A percentile compares a stretch with the other conserved stretches of the same genome.
Evolutionary conservation across 1,140 invertebrate species (phyloP).

Genomic region (Ips nitidus): DNA sequence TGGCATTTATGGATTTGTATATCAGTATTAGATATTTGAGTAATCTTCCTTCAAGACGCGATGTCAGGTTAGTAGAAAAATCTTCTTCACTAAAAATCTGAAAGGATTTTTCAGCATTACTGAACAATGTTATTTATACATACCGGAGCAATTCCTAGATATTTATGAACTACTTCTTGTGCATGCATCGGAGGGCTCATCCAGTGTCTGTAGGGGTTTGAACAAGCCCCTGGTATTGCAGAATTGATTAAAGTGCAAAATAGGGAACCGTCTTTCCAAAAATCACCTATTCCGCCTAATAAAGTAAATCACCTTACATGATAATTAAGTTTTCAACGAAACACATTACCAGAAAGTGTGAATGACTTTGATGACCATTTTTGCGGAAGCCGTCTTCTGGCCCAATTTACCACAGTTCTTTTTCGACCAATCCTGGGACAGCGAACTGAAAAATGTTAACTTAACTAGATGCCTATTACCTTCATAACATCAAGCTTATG

Average conservation of each 20-base stretch:
- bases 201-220: conserved; percentile 56
- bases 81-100: conserved; percentile 59
- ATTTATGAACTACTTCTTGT: conserved; percentile 59
- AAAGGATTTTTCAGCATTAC: conserved; percentile 13
- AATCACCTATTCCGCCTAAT: conserved; percentile 42
- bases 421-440: conserved; percentile 45
- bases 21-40: conserved; percentile 55
- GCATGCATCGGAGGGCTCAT: conserved; percentile 57
- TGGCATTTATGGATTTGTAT: conserved; percentile 52
- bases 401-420: conserved; percentile 46
- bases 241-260: conserved; percentile 59
- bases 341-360: conserved; percentile 23
- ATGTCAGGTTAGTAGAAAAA: conserved; percentile 49
- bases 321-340: not conserved
- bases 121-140: conserved; percentile 20
- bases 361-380: conserved; percentile 39
- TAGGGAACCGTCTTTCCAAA: conserved; percentile 61
- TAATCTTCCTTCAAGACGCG: conserved; percentile 55
- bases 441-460: conserved; percentile 39
- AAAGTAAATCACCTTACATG: conserved; percentile 9
- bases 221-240: conserved; percentile 58
- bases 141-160: conserved; percentile 60
- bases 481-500: not conserved
- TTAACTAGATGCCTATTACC: conserved; percentile 8
- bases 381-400: conserved; percentile 40